A percentile compares a stretch with the other conserved stretches of the same genome.
phyloP scores from a whole-genome alignment of 2,113 vertebrate species.

The Glareola pratincola region DNA sequence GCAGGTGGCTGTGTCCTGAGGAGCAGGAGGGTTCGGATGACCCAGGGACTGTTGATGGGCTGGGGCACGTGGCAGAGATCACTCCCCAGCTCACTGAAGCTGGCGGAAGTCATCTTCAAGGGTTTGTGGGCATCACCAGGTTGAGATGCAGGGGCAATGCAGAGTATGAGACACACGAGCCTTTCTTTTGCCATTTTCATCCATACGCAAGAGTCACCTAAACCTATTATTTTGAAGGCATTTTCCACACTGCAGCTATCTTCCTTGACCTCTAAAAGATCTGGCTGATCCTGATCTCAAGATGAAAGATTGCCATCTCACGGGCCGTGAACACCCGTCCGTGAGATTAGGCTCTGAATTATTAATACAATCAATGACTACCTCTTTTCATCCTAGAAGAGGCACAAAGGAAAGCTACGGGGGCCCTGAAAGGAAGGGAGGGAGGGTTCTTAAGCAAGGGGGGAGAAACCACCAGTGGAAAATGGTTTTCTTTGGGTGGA shows the following conservation, averaged over 20 bases:
- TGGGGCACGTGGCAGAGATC: background rate
- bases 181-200: background rate
- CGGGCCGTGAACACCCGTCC: slow-evolving; percentile 8
- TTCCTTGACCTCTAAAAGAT: slow-evolving; percentile 47
- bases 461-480: slow-evolving; percentile 25
- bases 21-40: background rate
- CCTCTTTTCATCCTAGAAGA: slow-evolving; percentile 55
- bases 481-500: slow-evolving; percentile 18
- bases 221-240: slow-evolving; percentile 2
- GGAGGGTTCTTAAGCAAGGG: background rate
- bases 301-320: slow-evolving; percentile 65
- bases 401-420: slow-evolving; percentile 38
- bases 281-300: slow-evolving; percentile 36
- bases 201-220: background rate
- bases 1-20: background rate
- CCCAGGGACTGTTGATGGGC: background rate
- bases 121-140: background rate
- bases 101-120: background rate
- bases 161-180: fast-evolving
- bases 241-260: slow-evolving; percentile 23
- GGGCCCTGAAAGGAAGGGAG: slow-evolving; percentile 20
- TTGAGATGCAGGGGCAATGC: background rate
- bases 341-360: slow-evolving; percentile 64
- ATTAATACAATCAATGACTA: slow-evolving; percentile 68
- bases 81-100: background rate